Conservation (phyloP, 2,888 invertebrate species). For the Trilocha varians region DNA sequence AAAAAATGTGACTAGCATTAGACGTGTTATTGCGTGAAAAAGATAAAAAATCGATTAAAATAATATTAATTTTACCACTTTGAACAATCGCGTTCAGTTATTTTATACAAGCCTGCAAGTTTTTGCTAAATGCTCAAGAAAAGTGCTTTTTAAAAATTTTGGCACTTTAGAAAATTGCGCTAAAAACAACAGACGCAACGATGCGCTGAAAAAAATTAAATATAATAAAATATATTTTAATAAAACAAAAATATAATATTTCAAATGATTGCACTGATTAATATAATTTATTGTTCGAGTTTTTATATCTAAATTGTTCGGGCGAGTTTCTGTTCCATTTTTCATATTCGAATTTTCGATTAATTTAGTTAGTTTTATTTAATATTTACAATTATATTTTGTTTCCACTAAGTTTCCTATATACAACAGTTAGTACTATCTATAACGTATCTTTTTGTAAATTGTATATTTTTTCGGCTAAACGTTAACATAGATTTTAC, state of each 20-base stretch:
- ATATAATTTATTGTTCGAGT: conserved; percentile 33
- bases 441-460: conserved; percentile 35
- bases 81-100: background rate
- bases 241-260: conserved; percentile 40
- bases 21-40: conserved; percentile 69
- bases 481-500: conserved; percentile 25
- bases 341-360: conserved; percentile 41
- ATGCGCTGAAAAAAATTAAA: conserved; percentile 11
- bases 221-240: conserved; percentile 8
- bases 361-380: conserved; percentile 42
- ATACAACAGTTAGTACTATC: conserved; percentile 64
- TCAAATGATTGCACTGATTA: conserved; percentile 58
- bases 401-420: conserved; percentile 51
- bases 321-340: conserved; percentile 70
- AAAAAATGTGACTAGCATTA: conserved; percentile 68
- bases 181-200: conserved; percentile 37
- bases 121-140: conserved; percentile 53
- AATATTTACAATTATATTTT: conserved; percentile 57
- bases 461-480: conserved; percentile 36
- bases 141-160: conserved; percentile 59
- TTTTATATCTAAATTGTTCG: conserved; percentile 51
- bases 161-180: conserved; percentile 67
- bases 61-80: conserved; percentile 32
- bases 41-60: conserved; percentile 30
- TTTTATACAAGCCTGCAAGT: conserved; percentile 9